Evolutionary conservation across 2,888 invertebrate species (phyloP), one percentile per base, ranked within the genome.

Genomic region (Diaprepes abbreviatus): DNA sequence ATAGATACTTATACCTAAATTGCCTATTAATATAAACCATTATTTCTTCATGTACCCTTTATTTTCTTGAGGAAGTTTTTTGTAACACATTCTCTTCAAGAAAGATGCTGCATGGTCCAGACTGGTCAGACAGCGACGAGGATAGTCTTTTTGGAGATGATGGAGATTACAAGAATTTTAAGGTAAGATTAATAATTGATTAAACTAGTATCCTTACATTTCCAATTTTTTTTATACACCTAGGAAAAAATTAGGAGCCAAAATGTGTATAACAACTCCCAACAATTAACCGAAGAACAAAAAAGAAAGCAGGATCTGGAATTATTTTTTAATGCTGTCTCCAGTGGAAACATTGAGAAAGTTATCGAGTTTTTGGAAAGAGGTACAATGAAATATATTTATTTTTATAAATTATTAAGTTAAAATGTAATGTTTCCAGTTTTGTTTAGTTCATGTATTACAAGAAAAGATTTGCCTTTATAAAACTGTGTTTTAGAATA

Each of bases 301-400:
- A 66, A 70, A 64, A 36, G 62, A 55, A 36, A 65, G 17, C 68
- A 71, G 48, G 55, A 69, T 33, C 40, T 74, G 36, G 60, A 73
- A 66, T 16, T 57, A 1, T 66, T 77, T 35, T 78, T 74, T 48
- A 69, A 59, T 19, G 74, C 75, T 5, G 73, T 79, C 52, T 73
- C 74, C 21, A 68, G 40, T 38, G 75, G 74, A 31, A 72, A 74
- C 38, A 31, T 73, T 3, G 59, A 71, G n/a, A 59, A 28, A 9
- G 72, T 79, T 7, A 35, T 50, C 12, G 70, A 75, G 43, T 60
- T 73, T 33, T 43, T 79, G 50, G 81, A 85, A 0, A 85, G 86
- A 76, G 72, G 80, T 48, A 83, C 79, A 54, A 24, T n/a, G n/a
- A n/a, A 45, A n/a, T 19, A 31, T 45, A 10, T 43, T 24, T 7